These are phyloP conservation scores for Drosophila lacicola DNA, from an alignment of 2,888 invertebrate species.

Conservation along the genomic window DNA sequence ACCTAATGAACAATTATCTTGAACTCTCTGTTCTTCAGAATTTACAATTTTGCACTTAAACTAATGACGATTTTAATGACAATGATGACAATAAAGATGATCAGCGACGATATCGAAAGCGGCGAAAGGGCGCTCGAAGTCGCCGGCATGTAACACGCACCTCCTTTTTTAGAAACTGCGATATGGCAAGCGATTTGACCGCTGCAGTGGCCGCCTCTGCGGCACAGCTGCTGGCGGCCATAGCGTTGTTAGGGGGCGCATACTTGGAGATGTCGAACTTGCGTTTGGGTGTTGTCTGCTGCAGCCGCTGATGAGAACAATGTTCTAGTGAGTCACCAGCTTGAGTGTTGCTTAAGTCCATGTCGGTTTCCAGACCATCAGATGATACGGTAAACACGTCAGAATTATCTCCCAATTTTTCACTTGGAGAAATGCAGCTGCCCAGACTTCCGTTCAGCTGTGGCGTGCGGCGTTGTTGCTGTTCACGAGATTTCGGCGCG, in stretches of 20 bases:
- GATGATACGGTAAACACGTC: conserved; percentile 85
- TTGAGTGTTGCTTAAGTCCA: conserved; percentile 83
- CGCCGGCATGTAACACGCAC: conserved; percentile 83
- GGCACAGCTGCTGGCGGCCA: conserved; percentile 73
- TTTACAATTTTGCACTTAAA: conserved; percentile 46
- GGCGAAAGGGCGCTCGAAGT: conserved; percentile 82
- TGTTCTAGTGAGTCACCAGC: conserved; percentile 68
- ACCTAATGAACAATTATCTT: conserved; percentile 23
- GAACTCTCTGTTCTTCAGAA: conserved; percentile 7
- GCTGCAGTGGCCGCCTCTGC: conserved; percentile 81
- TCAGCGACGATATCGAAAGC: conserved; percentile 84
- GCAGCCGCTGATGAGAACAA: conserved; percentile 58
- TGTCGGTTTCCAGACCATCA: conserved; percentile 84
- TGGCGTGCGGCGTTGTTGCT: conserved; percentile 66
- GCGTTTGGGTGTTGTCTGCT: conserved; percentile 71
- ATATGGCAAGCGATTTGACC: conserved; percentile 81
- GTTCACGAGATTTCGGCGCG: conserved; percentile 47
- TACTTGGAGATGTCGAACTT: conserved; percentile 82
- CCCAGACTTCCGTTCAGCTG: conserved; percentile 82
- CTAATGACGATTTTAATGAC: conserved; percentile 38
- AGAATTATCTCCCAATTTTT: conserved; percentile 84
- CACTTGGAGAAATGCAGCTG: conserved; percentile 84
- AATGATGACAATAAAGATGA: conserved; percentile 39
- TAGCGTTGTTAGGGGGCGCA: conserved; percentile 74
- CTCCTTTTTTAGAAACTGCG: conserved; percentile 83